A percentile compares a stretch with the other conserved stretches of the same genome.
Evolutionary conservation across 2,888 invertebrate species (phyloP).

Genomic region (Pammene fasciana): DNA sequence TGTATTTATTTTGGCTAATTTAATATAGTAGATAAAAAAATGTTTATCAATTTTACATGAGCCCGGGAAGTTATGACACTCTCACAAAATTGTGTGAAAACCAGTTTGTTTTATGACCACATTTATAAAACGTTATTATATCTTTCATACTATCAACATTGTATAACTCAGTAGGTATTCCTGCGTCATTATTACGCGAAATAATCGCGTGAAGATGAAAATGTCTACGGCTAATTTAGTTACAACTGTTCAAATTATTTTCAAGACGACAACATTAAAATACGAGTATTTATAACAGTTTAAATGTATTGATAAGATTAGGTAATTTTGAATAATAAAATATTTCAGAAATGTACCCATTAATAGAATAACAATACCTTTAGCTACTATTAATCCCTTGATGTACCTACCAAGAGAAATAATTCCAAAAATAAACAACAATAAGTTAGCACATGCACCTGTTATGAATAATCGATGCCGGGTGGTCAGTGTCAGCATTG

Average conservation of each 20-base stretch:
- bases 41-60: not conserved
- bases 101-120: not conserved
- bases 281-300: too few relatives aligned
- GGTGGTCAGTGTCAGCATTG: constrained; percentile 37
- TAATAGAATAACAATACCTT: too few relatives aligned
- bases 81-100: not conserved
- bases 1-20: too few relatives aligned
- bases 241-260: not conserved
- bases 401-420: not conserved
- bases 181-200: constrained; percentile 12
- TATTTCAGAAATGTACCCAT: too few relatives aligned
- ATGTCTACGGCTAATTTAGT: constrained; percentile 7
- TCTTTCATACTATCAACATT: constrained; percentile 4
- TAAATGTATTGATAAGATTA: too few relatives aligned
- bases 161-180: constrained; percentile 7
- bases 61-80: too few relatives aligned
- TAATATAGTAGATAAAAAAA: not conserved
- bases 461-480: constrained; percentile 26
- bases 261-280: constrained; percentile 3
- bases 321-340: too few relatives aligned
- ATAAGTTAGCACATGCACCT: constrained; percentile 20
- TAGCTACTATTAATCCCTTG: too few relatives aligned
- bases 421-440: constrained; percentile 18
- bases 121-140: constrained; percentile 12
- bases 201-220: constrained; percentile 14